Conservation (phyloP, 1,140 invertebrate species). For the Pseudomyrmex sp. region DNA sequence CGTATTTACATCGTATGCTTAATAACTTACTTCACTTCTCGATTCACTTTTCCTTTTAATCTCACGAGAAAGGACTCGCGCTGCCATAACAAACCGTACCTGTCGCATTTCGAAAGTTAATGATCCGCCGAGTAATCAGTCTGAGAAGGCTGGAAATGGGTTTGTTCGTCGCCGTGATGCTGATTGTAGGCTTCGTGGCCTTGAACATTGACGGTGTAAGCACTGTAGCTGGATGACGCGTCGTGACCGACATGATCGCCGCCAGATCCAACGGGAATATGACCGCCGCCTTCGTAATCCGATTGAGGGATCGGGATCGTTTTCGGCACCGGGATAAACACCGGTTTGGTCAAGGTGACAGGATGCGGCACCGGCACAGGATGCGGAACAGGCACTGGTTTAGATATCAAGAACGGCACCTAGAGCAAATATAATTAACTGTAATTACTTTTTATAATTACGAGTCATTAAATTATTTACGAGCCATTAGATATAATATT, state of each 20-base stretch:
- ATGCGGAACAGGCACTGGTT: conserved; percentile 81
- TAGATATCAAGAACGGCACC: conserved; percentile 79
- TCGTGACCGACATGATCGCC: conserved; percentile 63
- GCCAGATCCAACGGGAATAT: conserved; percentile 3
- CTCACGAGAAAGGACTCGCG: not conserved
- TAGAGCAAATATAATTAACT: conserved; percentile 53
- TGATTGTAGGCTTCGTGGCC: conserved; percentile 52
- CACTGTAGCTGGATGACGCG: conserved; percentile 44
- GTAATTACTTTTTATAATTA: not conserved
- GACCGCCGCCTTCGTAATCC: conserved; percentile 41
- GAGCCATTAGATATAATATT: too few species aligned
- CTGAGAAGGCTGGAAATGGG: conserved; percentile 74
- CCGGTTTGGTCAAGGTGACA: conserved; percentile 72
- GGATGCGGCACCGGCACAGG: conserved; percentile 79
- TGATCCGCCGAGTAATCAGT: conserved; percentile 68
- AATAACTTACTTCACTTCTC: conserved; percentile 4
- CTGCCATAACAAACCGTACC: not conserved
- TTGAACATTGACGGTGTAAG: conserved; percentile 63
- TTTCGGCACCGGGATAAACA: conserved; percentile 80
- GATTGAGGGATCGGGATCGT: conserved; percentile 74
- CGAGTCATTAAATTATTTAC: too few species aligned
- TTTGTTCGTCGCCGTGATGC: conserved; percentile 7
- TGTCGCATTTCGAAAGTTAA: conserved; percentile 52
- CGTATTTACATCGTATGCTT: not conserved
- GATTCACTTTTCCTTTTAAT: conserved; percentile 39